phyloP scores from a whole-genome alignment of 1,140 invertebrate genomes.

The Trinorchestia longiramus region DNA sequence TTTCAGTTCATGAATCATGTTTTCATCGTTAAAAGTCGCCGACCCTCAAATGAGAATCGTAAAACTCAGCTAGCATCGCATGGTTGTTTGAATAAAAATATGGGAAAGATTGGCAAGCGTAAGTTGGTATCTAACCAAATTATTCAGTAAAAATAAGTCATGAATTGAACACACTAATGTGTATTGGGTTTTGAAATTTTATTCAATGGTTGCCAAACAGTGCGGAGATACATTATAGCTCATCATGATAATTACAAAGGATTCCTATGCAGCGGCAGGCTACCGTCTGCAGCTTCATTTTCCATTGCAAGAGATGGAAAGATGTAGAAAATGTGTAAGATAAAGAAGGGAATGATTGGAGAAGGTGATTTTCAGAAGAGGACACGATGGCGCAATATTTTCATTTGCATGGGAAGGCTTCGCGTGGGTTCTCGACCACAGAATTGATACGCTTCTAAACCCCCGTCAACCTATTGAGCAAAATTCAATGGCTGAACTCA shows the following conservation, averaged over 20 bases:
- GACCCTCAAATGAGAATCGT: neutral
- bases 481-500: conserved; percentile 26
- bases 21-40: too few relatives aligned
- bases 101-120: neutral
- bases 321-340: neutral
- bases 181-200: neutral
- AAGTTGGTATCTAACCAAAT: neutral
- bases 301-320: neutral
- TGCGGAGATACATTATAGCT: neutral
- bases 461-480: neutral
- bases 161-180: neutral
- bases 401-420: neutral
- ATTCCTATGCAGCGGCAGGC: neutral
- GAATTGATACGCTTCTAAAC: conserved; percentile 3
- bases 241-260: neutral
- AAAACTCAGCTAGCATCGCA: neutral
- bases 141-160: neutral
- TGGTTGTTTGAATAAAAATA: neutral
- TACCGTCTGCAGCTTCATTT: neutral
- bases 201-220: neutral
- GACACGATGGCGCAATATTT: neutral
- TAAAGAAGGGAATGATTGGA: neutral
- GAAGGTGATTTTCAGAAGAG: neutral
- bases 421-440: neutral
- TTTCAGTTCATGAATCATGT: neutral